phyloP scores from a whole-genome alignment of 2,113 vertebrate species.

The Sinocyclocheilus anophthalmus region DNA sequence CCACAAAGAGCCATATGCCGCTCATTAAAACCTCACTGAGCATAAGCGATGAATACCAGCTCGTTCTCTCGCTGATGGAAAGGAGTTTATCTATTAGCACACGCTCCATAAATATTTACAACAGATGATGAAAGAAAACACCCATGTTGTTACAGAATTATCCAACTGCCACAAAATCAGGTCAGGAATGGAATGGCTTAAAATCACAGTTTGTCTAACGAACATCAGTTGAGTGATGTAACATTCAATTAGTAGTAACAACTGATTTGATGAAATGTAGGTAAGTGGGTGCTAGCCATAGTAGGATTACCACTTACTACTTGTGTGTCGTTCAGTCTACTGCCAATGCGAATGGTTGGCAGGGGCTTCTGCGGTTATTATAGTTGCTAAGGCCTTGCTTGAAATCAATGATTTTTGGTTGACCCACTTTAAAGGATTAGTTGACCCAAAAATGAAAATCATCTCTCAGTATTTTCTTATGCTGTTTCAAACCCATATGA shows the following conservation, averaged over 20 bases:
- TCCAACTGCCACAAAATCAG: constrained; percentile 10
- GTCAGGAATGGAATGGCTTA: background rate
- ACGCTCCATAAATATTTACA: constrained; percentile 23
- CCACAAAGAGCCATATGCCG: constrained; percentile 29
- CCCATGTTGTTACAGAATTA: background rate
- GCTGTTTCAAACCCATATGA: background rate
- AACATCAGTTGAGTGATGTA: constrained; percentile 2
- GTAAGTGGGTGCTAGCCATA: background rate
- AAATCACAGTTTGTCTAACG: background rate
- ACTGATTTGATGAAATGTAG: background rate
- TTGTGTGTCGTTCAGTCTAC: background rate
- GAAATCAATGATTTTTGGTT: constrained; percentile 2
- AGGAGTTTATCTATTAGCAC: background rate
- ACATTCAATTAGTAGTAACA: background rate
- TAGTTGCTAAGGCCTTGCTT: background rate
- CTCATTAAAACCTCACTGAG: constrained; percentile 37
- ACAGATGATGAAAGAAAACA: constrained; percentile 15
- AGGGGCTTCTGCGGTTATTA: background rate
- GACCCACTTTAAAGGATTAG: background rate
- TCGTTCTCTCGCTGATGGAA: background rate
- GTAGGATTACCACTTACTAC: background rate
- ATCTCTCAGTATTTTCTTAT: background rate
- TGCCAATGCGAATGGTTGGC: background rate
- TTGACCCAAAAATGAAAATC: background rate
- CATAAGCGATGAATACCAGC: constrained; percentile 21